These are phyloP conservation scores for Kryptolebias marmoratus DNA, from an alignment of 2,113 vertebrate genomes.

Conservation along the genomic window DNA sequence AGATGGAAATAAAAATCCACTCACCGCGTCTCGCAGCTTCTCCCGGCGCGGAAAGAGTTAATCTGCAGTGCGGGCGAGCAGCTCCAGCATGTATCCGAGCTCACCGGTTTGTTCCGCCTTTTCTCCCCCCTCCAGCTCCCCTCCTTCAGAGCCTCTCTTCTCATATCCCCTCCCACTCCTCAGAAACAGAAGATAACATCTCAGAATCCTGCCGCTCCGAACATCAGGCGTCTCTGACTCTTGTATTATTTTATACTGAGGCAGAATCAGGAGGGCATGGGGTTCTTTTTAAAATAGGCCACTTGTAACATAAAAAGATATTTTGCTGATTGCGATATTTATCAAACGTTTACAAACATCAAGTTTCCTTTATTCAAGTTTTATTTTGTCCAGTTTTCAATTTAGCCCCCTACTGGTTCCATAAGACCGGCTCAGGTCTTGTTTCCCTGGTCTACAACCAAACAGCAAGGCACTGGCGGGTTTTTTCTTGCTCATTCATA, in stretches of 20 bases:
- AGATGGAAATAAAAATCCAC: conserved; percentile 42
- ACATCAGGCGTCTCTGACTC: conserved; percentile 6
- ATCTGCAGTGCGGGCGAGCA: conserved; percentile 87
- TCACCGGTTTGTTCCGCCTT: conserved; percentile 84
- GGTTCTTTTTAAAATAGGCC: neutral
- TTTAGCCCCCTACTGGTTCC: neutral
- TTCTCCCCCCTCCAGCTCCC: conserved; percentile 16
- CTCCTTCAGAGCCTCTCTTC: conserved; percentile 8
- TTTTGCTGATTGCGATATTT: neutral
- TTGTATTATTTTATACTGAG: neutral
- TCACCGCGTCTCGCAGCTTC: conserved; percentile 73
- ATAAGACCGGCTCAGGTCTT: conserved; percentile 1
- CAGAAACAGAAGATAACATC: conserved; percentile 59
- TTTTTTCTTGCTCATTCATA: conserved; percentile 17
- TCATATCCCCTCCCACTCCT: conserved; percentile 52
- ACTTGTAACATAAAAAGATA: neutral
- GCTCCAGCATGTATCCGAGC: conserved; percentile 82
- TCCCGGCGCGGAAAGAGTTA: conserved; percentile 77
- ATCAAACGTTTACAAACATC: neutral
- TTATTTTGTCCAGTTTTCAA: too few species aligned
- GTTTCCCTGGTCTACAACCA: conserved; percentile 29
- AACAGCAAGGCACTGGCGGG: conserved; percentile 15
- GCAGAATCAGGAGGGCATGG: neutral
- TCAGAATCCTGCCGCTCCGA: conserved; percentile 37
- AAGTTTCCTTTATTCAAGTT: too few species aligned